phyloP scores from a whole-genome alignment of 2,113 vertebrate species.

The Mellivora capensis region DNA sequence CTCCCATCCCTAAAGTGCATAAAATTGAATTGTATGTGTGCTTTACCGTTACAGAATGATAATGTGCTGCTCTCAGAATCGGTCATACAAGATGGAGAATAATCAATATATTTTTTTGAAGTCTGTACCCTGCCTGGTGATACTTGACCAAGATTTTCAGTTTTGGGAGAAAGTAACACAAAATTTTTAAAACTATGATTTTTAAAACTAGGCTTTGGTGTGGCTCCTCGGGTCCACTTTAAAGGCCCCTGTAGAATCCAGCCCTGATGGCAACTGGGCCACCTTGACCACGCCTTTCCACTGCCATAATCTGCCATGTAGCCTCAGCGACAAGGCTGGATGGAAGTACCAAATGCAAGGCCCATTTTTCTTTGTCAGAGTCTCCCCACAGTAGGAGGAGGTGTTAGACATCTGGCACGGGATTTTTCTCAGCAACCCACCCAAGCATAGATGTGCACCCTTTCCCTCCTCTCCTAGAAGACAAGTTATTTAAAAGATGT shows the following conservation, averaged over 20 bases:
- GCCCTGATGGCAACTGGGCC: not conserved
- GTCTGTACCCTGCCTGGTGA: not conserved
- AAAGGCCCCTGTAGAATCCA: not conserved
- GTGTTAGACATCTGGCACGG: slow-evolving; percentile 42
- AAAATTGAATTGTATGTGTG: not conserved
- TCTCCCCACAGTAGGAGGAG: slow-evolving; percentile 43
- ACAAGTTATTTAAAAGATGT: slow-evolving; percentile 71
- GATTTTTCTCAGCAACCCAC: slow-evolving; percentile 72
- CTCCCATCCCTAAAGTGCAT: not conserved
- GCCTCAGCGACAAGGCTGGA: not conserved
- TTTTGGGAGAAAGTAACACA: not conserved
- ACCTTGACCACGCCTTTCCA: slow-evolving; percentile 32
- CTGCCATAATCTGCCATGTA: slow-evolving; percentile 47
- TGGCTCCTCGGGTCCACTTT: slow-evolving; percentile 20
- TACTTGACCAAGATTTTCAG: slow-evolving; percentile 45
- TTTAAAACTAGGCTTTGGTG: rapidly evolving
- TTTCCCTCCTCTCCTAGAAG: slow-evolving; percentile 53
- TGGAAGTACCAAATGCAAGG: slow-evolving; percentile 65
- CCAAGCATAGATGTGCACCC: slow-evolving; percentile 42
- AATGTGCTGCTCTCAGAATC: not conserved
- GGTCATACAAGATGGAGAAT: not conserved
- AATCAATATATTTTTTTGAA: not conserved
- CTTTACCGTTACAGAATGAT: not conserved
- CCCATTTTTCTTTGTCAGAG: slow-evolving; percentile 80
- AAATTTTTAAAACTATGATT: not conserved